These are phyloP conservation scores for Aplochiton taeniatus DNA, from an alignment of 2,797 vertebrate species.

Conservation along the genomic window DNA sequence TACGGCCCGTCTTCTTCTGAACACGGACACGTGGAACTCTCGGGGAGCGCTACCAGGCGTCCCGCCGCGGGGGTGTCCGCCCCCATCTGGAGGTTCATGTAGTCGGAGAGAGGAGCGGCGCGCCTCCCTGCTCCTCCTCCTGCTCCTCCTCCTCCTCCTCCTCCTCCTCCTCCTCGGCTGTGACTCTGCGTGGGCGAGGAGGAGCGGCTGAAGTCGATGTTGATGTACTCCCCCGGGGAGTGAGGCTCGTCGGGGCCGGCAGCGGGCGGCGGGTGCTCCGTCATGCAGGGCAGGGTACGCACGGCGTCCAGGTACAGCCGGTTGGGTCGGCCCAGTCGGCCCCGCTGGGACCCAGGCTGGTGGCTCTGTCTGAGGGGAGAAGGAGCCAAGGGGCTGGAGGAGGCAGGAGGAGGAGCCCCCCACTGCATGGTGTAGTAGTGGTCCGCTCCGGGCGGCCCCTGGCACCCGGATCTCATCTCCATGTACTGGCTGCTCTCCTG, in stretches of 20 bases:
- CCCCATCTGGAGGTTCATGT: slow-evolving; percentile 64
- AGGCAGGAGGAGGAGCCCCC: slow-evolving; percentile 51
- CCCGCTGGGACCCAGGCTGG: slow-evolving; percentile 61
- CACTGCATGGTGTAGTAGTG: slow-evolving; percentile 71
- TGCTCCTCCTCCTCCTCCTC: slow-evolving; percentile 18
- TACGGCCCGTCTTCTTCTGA: slow-evolving; percentile 44
- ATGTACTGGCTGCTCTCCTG: slow-evolving; percentile 88
- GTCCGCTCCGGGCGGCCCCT: slow-evolving; percentile 67
- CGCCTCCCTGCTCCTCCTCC: slow-evolving; percentile 24
- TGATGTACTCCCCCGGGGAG: slow-evolving; percentile 89
- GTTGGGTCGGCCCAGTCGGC: slow-evolving; percentile 79
- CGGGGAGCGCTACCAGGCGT: slow-evolving; percentile 50
- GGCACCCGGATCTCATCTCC: slow-evolving; percentile 88
- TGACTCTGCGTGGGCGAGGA: slow-evolving; percentile 75
- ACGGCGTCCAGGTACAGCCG: slow-evolving; percentile 84
- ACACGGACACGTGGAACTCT: slow-evolving; percentile 52
- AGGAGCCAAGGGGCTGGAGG: slow-evolving; percentile 59
- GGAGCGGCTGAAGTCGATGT: slow-evolving; percentile 84
- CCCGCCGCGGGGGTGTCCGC: slow-evolving; percentile 29
- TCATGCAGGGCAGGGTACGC: slow-evolving; percentile 87
- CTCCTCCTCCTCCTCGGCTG: slow-evolving; percentile 26
- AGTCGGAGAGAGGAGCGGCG: slow-evolving; percentile 59
- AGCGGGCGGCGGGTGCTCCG: slow-evolving; percentile 82
- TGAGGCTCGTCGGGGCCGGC: slow-evolving; percentile 83
- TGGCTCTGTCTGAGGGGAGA: slow-evolving; percentile 68